A percentile compares a stretch with the other conserved stretches of the same genome.
These are phyloP conservation scores for Parotocinclus haroldoi DNA, from an alignment of 2,797 vertebrate genomes.

Conservation along the genomic window DNA sequence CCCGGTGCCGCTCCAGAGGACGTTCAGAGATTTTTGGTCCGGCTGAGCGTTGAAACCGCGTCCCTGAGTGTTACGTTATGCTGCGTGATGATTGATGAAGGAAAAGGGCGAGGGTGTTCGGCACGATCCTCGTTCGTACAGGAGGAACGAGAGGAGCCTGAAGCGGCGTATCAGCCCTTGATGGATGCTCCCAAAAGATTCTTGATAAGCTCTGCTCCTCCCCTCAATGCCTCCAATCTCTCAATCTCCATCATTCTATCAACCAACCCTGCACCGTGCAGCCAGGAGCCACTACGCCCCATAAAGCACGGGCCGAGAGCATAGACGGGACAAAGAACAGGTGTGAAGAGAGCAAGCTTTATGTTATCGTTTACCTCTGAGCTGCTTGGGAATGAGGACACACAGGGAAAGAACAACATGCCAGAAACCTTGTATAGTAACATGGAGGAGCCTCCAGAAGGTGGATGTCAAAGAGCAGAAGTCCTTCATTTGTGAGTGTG, in stretches of 20 bases:
- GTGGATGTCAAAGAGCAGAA: no score
- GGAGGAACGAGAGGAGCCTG: background rate
- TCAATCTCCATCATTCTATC: background rate
- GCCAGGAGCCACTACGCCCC: background rate
- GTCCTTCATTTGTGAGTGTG: no score
- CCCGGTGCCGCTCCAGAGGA: background rate
- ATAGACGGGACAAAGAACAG: background rate
- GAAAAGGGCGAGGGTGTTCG: background rate
- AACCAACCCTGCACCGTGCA: background rate
- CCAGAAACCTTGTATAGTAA: no score
- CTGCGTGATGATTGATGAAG: background rate
- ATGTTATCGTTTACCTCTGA: no score
- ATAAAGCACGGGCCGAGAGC: background rate
- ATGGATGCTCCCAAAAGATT: conserved; percentile 1
- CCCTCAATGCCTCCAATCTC: background rate
- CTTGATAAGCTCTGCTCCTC: background rate
- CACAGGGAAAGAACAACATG: no score
- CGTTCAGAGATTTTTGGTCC: background rate
- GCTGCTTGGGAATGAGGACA: no score
- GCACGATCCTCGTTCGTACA: background rate
- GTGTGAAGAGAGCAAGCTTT: background rate
- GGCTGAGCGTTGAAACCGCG: background rate
- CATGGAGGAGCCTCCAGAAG: no score
- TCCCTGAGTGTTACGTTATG: background rate
- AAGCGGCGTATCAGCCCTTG: background rate